Evolutionary conservation across 2,113 vertebrate genomes (phyloP).

Genomic region (Hippocampus barbouri): DNA sequence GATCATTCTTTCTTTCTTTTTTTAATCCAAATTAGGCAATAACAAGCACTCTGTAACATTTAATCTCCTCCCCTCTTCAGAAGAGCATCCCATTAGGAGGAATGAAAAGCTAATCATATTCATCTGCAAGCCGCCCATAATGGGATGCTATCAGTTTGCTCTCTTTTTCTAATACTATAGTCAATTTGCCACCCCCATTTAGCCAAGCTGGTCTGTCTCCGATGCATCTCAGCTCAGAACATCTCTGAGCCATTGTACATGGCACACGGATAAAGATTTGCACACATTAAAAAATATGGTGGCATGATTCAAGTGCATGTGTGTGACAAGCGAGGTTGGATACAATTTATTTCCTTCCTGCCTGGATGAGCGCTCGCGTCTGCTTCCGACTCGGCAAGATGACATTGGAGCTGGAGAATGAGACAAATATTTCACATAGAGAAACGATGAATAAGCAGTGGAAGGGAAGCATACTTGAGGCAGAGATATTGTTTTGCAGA

Average conservation of each 20-base stretch:
- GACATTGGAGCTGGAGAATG: conserved; percentile 4
- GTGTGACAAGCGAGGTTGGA: conserved; percentile 24
- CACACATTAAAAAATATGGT: conserved; percentile 36
- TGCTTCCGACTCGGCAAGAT: conserved; percentile 5
- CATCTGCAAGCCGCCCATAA: conserved; percentile 65
- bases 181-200: conserved; percentile 62
- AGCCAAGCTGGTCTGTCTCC: conserved; percentile 57
- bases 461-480: not conserved
- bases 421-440: conserved; percentile 15
- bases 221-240: too few relatives aligned
- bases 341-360: conserved; percentile 26
- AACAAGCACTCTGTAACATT: conserved; percentile 56
- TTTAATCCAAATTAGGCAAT: conserved; percentile 60
- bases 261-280: conserved; percentile 33
- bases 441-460: conserved; percentile 25
- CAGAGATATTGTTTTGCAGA: conserved; percentile 26
- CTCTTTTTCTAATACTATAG: conserved; percentile 55
- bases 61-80: conserved; percentile 47
- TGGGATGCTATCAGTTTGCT: conserved; percentile 57
- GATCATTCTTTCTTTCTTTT: conserved; percentile 34
- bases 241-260: conserved; percentile 51
- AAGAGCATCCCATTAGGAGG: conserved; percentile 62
- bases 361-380: conserved; percentile 13
- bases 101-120: conserved; percentile 68
- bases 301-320: conserved; percentile 8